phyloP scores from a whole-genome alignment of 2,797 vertebrate genomes.

The Labeo calbasu region DNA sequence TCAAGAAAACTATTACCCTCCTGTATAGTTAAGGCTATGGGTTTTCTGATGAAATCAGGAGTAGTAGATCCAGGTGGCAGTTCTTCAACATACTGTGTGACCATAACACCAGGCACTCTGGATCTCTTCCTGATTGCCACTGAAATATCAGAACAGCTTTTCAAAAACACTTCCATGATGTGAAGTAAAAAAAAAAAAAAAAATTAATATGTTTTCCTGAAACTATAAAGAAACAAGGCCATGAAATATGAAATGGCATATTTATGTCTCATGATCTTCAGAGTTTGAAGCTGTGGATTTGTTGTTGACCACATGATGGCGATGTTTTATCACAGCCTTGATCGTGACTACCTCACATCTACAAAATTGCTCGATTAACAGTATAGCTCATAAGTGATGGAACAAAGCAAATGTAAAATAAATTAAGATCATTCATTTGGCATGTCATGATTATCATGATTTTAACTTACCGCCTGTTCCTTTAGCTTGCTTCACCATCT shows the following conservation, averaged over 20 bases:
- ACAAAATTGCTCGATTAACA: not conserved
- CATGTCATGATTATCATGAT: not conserved
- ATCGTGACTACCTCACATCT: not conserved
- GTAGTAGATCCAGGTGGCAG: constrained; percentile 81
- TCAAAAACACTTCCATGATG: not conserved
- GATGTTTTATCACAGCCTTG: constrained; percentile 12
- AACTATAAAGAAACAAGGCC: not conserved
- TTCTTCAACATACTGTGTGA: constrained; percentile 81
- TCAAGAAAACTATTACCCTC: constrained; percentile 72
- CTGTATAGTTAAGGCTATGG: constrained; percentile 78
- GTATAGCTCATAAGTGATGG: not conserved
- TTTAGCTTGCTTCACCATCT: constrained; percentile 28
- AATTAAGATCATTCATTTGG: not conserved
- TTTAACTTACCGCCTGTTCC: constrained; percentile 7
- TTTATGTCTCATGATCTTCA: constrained; percentile 4
- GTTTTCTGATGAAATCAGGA: constrained; percentile 85
- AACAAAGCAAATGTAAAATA: not conserved
- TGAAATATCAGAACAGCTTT: constrained; percentile 57
- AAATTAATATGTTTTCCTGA: not conserved
- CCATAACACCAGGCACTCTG: constrained; percentile 80
- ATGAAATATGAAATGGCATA: not conserved
- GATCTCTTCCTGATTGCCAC: constrained; percentile 81
- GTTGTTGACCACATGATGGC: constrained; percentile 32
- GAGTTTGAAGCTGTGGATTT: not conserved
- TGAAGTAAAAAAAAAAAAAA: not conserved